Conservation (phyloP, 2,888 invertebrate genomes). For the Altica lythri region DNA sequence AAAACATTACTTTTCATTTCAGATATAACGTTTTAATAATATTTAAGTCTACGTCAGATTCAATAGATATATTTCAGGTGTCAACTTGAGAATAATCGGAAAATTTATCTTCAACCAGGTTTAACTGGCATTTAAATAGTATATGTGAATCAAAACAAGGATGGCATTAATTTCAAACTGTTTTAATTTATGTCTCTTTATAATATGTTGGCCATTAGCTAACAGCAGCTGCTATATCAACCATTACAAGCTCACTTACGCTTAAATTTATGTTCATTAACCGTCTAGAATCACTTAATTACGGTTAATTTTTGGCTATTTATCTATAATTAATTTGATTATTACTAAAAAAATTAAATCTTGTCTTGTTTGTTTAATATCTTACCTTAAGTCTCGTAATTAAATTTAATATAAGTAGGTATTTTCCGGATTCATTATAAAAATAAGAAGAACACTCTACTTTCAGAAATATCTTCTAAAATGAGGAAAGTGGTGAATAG, state of each 20-base stretch:
- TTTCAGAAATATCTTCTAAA: too few species aligned
- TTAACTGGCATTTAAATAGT: slow-evolving; percentile 2
- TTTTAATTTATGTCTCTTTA: slow-evolving; percentile 15
- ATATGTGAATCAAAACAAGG: slow-evolving; percentile 3
- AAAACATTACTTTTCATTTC: too few species aligned
- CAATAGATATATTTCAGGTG: too few species aligned
- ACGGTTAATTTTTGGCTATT: background rate
- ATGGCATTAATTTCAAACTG: slow-evolving; percentile 5
- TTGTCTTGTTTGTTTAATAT: too few species aligned
- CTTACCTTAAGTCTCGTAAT: too few species aligned
- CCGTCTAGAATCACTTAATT: slow-evolving; percentile 12
- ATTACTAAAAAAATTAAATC: background rate
- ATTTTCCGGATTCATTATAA: too few species aligned
- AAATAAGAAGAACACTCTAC: too few species aligned
- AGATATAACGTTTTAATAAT: too few species aligned
- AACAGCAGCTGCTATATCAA: slow-evolving; percentile 13
- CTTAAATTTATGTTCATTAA: slow-evolving; percentile 15
- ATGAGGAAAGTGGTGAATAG: too few species aligned
- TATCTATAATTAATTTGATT: background rate
- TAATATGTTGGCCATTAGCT: slow-evolving; percentile 17
- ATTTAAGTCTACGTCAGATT: too few species aligned
- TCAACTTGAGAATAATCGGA: too few species aligned
- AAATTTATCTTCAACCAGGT: background rate
- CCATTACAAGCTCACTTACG: slow-evolving; percentile 12
- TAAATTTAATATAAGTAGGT: too few species aligned